Evolutionary conservation across 2,113 vertebrate genomes (phyloP).

Genomic region (Lepisosteus osseus): DNA sequence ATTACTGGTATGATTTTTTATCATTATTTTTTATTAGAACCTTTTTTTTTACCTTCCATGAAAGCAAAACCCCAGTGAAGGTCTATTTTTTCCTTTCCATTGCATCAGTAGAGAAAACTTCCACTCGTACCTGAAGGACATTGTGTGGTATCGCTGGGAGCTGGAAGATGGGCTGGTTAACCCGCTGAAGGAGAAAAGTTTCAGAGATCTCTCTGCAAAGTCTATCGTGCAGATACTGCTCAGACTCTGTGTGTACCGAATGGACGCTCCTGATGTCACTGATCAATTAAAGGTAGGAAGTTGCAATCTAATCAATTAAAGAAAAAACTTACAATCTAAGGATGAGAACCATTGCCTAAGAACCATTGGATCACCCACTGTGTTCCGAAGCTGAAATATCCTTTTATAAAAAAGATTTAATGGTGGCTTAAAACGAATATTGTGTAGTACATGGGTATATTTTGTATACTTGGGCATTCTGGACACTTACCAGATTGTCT

Average conservation of each 20-base stretch:
- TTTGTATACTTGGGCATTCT: too few relatives aligned
- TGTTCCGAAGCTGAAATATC: too few relatives aligned
- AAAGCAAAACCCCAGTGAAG: background rate
- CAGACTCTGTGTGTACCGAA: constrained; percentile 19
- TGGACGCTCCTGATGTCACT: constrained; percentile 22
- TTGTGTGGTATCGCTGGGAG: constrained; percentile 21
- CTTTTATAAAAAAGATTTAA: too few relatives aligned
- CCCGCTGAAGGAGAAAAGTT: constrained; percentile 12
- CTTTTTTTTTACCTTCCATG: too few relatives aligned
- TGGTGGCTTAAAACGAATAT: too few relatives aligned
- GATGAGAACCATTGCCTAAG: too few relatives aligned
- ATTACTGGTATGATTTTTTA: background rate
- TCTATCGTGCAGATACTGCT: constrained; percentile 15
- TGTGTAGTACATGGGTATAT: too few relatives aligned
- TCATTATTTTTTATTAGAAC: too few relatives aligned
- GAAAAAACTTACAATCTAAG: too few relatives aligned
- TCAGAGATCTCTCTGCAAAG: constrained; percentile 13
- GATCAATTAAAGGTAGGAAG: constrained; percentile 19
- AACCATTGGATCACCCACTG: too few relatives aligned
- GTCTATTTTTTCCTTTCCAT: background rate
- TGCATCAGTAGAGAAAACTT: constrained; percentile 19
- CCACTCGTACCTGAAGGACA: constrained; percentile 19
- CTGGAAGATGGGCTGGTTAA: constrained; percentile 19
- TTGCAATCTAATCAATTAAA: background rate
- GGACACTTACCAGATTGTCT: too few relatives aligned